Conservation (phyloP, 1,140 invertebrate genomes). For the Thrips palmi region DNA sequence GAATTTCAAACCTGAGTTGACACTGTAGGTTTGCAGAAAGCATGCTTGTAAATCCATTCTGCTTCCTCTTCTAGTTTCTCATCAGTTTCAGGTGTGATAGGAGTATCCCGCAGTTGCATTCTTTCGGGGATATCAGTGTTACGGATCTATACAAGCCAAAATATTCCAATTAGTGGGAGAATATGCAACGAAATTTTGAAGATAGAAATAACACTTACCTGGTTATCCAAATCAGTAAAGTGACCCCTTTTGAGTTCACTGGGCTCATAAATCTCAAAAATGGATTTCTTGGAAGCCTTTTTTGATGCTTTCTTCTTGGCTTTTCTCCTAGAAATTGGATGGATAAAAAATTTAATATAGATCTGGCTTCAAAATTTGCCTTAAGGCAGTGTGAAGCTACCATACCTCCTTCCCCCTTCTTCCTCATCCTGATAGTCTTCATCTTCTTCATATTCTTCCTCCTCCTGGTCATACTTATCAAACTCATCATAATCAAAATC, state of each 20-base stretch:
- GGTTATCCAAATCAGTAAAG: constrained; percentile 86
- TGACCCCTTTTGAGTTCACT: constrained; percentile 91
- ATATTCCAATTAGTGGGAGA: constrained; percentile 1
- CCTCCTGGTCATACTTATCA: constrained; percentile 70
- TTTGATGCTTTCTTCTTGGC: constrained; percentile 57
- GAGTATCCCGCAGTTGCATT: constrained; percentile 79
- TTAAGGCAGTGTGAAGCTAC: not conserved
- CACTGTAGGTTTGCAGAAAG: constrained; percentile 67
- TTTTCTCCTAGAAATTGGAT: constrained; percentile 19
- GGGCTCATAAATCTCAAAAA: constrained; percentile 93
- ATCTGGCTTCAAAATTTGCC: not conserved
- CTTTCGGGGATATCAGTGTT: constrained; percentile 79
- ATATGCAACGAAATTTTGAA: not conserved
- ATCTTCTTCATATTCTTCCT: constrained; percentile 62
- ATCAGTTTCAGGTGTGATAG: constrained; percentile 61
- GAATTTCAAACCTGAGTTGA: constrained; percentile 44
- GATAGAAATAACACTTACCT: constrained; percentile 29
- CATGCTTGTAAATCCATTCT: constrained; percentile 93
- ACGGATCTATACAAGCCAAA: constrained; percentile 36
- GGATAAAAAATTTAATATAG: constrained; percentile 9
- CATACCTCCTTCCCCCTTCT: constrained; percentile 29
- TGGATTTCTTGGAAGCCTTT: constrained; percentile 69
- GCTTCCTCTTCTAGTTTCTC: constrained; percentile 88
- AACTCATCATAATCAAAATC: constrained; percentile 97
- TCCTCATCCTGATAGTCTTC: constrained; percentile 58